phyloP scores from a whole-genome alignment of 2,888 invertebrate genomes.

The Corbicula japonica region DNA sequence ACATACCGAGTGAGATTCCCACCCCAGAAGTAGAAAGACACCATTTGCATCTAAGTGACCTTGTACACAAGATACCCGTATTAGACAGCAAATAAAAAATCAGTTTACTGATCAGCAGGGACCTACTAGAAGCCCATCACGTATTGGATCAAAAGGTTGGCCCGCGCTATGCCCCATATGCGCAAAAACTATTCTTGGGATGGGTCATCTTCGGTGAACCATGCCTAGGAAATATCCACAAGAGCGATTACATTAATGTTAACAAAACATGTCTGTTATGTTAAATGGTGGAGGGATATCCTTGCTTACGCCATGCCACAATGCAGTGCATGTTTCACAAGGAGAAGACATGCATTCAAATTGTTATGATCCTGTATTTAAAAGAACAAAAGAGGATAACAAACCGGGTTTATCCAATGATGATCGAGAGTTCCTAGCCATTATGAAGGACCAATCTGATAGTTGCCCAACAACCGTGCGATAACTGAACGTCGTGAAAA shows the following conservation, averaged over 20 bases:
- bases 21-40: conserved; percentile 32
- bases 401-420: conserved; percentile 37
- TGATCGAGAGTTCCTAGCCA: conserved; percentile 38
- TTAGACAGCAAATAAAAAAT: conserved; percentile 18
- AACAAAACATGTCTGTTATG: conserved; percentile 19
- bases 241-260: background rate
- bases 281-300: conserved; percentile 1
- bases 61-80: conserved; percentile 3
- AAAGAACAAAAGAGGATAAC: conserved; percentile 30
- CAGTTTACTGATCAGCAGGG: conserved; percentile 33
- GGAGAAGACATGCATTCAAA: conserved; percentile 8
- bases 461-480: conserved; percentile 38
- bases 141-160: conserved; percentile 22
- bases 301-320: conserved; percentile 18
- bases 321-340: background rate
- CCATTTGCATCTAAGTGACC: conserved; percentile 29
- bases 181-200: conserved; percentile 36
- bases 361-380: conserved; percentile 8
- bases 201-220: conserved; percentile 56
- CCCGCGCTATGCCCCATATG: conserved; percentile 12
- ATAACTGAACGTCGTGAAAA: conserved; percentile 17
- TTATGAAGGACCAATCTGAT: conserved; percentile 34
- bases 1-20: conserved; percentile 48
- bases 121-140: conserved; percentile 28
- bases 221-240: conserved; percentile 54